Evolutionary conservation across 1,140 invertebrate species (phyloP).

Genomic region (Phocides pigmalion): DNA sequence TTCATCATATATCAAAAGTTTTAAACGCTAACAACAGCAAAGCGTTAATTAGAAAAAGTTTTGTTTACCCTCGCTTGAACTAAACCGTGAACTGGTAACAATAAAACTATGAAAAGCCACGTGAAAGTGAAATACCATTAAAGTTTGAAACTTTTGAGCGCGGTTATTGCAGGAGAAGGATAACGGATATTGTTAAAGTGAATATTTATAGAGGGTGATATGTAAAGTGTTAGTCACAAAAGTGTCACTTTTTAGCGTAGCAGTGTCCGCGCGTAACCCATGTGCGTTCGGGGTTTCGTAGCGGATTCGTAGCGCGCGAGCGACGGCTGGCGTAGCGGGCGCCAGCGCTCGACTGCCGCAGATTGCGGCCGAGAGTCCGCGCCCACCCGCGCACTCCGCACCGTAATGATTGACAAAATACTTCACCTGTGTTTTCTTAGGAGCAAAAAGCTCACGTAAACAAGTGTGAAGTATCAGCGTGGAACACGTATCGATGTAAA

Average conservation of each 20-base stretch:
- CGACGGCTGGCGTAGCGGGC: conserved; percentile 48
- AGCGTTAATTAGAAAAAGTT: conserved; percentile 1
- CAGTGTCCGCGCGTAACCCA: conserved; percentile 31
- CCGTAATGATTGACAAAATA: conserved; percentile 81
- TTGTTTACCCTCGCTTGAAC: conserved; percentile 4
- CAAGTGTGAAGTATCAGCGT: conserved; percentile 41
- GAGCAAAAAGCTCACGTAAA: conserved; percentile 50
- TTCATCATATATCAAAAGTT: neutral
- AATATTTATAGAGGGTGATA: neutral
- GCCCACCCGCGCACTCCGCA: conserved; percentile 60
- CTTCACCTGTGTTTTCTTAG: conserved; percentile 76
- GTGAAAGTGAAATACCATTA: conserved; percentile 21
- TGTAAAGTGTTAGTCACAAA: conserved; percentile 24
- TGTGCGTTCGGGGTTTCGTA: conserved; percentile 45
- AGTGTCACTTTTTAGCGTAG: conserved; percentile 21
- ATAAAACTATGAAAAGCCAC: conserved; percentile 21
- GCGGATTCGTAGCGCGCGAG: conserved; percentile 45
- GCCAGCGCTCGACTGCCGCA: conserved; percentile 71
- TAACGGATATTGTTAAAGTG: neutral
- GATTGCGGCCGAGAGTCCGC: conserved; percentile 51
- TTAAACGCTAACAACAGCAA: neutral
- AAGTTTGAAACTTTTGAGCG: conserved; percentile 31
- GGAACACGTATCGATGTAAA: conserved; percentile 30
- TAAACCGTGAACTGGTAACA: conserved; percentile 5
- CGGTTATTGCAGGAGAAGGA: neutral